A percentile compares a stretch with the other conserved stretches of the same genome.
These are phyloP conservation scores for Ooceraea biroi DNA, from an alignment of 1,140 invertebrate genomes.

Conservation along the genomic window DNA sequence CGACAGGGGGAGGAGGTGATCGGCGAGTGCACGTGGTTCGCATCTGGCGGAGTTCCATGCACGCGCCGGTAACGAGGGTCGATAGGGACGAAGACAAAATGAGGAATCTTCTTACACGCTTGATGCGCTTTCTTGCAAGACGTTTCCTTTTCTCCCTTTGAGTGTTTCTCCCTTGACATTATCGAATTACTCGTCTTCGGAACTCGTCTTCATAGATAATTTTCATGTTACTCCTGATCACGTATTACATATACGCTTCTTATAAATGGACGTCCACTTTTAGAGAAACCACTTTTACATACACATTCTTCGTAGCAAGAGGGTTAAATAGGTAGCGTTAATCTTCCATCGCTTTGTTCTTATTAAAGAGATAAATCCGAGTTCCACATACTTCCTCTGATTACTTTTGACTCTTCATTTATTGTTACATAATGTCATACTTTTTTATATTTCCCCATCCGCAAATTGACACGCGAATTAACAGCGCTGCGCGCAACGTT, in stretches of 20 bases:
- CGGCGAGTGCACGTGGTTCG: conserved; percentile 58
- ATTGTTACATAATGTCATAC: neutral
- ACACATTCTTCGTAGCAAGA: neutral
- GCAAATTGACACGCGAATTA: neutral
- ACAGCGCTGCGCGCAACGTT: neutral
- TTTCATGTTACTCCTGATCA: neutral
- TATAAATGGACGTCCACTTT: no score
- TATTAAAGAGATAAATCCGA: neutral
- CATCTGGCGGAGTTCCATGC: conserved; percentile 67
- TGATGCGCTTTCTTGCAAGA: neutral
- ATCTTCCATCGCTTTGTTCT: neutral
- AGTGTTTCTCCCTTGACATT: neutral
- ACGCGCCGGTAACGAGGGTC: conserved; percentile 49
- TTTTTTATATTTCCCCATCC: neutral
- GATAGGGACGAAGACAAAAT: conserved; percentile 35
- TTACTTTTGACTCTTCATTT: neutral
- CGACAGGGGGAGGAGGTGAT: neutral
- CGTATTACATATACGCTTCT: neutral
- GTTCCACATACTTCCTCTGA: neutral
- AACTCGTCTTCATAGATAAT: neutral
- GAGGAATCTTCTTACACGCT: neutral
- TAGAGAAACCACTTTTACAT: neutral
- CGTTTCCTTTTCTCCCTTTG: conserved; percentile 30
- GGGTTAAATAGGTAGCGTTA: conserved; percentile 12
- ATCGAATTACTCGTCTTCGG: neutral